phyloP scores from a whole-genome alignment of 2,888 invertebrate genomes.

The Periphyllus acericola region DNA sequence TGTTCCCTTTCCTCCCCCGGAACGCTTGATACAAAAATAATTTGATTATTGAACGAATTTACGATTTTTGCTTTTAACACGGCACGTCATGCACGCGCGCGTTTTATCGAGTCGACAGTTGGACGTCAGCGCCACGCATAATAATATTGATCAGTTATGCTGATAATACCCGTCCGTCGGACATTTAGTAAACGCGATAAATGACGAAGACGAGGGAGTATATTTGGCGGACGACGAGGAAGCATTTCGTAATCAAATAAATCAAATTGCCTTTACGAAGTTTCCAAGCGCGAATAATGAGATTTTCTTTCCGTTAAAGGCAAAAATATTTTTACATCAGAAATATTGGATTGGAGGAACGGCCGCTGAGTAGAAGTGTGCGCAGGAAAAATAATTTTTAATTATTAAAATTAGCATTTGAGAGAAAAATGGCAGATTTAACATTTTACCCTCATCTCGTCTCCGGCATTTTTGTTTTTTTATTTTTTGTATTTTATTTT shows the following conservation, averaged over 20 bases:
- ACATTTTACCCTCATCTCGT: slow-evolving; percentile 29
- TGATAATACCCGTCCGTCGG: neutral
- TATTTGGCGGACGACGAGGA: neutral
- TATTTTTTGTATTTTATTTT: neutral
- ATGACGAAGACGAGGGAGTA: neutral
- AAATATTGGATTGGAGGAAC: neutral
- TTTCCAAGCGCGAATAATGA: neutral
- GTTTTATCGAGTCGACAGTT: neutral
- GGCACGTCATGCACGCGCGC: too few relatives aligned
- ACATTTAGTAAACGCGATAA: slow-evolving; percentile 4
- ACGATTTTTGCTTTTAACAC: too few relatives aligned
- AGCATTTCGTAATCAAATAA: slow-evolving; percentile 22
- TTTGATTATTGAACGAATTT: too few relatives aligned
- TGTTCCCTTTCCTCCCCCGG: too few relatives aligned
- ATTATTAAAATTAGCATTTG: slow-evolving; percentile 39
- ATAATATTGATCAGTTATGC: neutral
- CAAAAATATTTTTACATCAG: slow-evolving; percentile 16
- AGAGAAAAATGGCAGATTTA: slow-evolving; percentile 43
- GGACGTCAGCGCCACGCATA: neutral
- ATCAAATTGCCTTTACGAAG: slow-evolving; percentile 17
- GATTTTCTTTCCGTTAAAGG: slow-evolving; percentile 20
- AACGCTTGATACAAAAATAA: too few relatives aligned
- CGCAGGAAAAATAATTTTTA: slow-evolving; percentile 25
- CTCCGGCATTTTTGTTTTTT: slow-evolving; percentile 1
- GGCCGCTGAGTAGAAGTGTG: neutral